Evolutionary conservation across 2,113 vertebrate genomes (phyloP), one percentile per base, ranked within the genome.

Genomic region (Acrocephalus kingi): DNA sequence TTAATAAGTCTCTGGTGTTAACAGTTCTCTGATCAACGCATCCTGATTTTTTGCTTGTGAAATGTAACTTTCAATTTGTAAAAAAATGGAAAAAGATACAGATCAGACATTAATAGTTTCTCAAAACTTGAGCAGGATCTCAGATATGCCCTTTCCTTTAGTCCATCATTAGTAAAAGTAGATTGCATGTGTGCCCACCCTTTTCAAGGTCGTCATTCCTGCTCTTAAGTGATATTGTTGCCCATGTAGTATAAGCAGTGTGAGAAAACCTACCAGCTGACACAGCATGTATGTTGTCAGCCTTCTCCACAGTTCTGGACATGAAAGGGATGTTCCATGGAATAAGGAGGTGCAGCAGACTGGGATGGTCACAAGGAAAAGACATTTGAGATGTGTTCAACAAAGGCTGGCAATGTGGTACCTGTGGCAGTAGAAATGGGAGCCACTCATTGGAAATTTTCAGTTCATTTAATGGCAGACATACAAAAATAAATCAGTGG

Each of bases 1-100:
- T 96, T 94, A 94, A 89, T 91, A 97, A 58, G 43, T 35, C 48
- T 54, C 78, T 56, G 48, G 49, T 81, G 85, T 49, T 81, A 73
- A 86, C 83, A 76, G 45, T 93, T 84, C 58, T 76, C 41, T 83
- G 41, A 82, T 91, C 78, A 73, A 41, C 0, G 0, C 51, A 90
- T 82, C 77, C 62, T 93, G 66, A 74, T 80, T 91, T 87, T 86
- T 91, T 16, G 46, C 33, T 33, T 76, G 37, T 84, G 86, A 91
- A 78, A 62, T 59, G 8, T 43, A 78, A 55, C 0, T 1, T 69
- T 91, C 23, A 41, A 7, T 83, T 85, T 82, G 51, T 51, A 18
- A 51, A 37, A 94, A 72, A 13, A 16, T 1, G 24, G 22, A 17
- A 80, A 56, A 87, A 88, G 2, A 69, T 46, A 62, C 10, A 87